Conservation (phyloP, 1,140 invertebrate species). For the Magallana gigas region DNA sequence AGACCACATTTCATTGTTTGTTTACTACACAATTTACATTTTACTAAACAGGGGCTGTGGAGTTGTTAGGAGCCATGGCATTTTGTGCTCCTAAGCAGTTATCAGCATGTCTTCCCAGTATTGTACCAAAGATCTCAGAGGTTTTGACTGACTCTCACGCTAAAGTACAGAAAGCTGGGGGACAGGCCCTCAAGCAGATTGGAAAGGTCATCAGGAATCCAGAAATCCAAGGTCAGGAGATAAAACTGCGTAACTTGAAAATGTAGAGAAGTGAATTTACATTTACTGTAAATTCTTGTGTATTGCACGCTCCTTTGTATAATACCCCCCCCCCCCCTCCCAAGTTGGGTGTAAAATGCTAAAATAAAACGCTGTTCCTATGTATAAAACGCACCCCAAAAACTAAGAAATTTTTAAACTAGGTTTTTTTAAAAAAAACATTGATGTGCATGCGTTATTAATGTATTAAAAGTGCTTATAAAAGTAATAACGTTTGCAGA, state of each 20-base stretch:
- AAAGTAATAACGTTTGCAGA: too few species aligned
- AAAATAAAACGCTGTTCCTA: too few species aligned
- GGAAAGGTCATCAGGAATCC: slow-evolving; percentile 99
- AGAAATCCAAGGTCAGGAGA: slow-evolving; percentile 91
- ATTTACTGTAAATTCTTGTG: background rate
- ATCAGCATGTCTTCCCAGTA: slow-evolving; percentile 97
- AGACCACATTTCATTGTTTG: background rate
- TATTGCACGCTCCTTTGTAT: too few species aligned
- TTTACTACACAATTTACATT: background rate
- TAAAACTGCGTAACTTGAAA: background rate
- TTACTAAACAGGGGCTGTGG: slow-evolving; percentile 88
- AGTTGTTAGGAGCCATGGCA: slow-evolving; percentile 94
- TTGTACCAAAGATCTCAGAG: slow-evolving; percentile 99
- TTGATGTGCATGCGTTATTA: too few species aligned
- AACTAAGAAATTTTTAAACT: too few species aligned
- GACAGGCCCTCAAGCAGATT: slow-evolving; percentile 96
- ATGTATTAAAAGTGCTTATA: too few species aligned
- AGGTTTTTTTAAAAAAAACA: too few species aligned
- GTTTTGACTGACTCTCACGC: slow-evolving; percentile 98
- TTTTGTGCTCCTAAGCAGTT: slow-evolving; percentile 99
- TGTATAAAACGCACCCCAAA: too few species aligned
- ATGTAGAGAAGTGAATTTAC: background rate
- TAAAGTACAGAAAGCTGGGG: slow-evolving; percentile 98
- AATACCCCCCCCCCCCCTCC: too few species aligned
- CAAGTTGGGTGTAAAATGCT: too few species aligned